Evolutionary conservation across 2,888 invertebrate genomes (phyloP).

Genomic region (Coremacera marginata): DNA sequence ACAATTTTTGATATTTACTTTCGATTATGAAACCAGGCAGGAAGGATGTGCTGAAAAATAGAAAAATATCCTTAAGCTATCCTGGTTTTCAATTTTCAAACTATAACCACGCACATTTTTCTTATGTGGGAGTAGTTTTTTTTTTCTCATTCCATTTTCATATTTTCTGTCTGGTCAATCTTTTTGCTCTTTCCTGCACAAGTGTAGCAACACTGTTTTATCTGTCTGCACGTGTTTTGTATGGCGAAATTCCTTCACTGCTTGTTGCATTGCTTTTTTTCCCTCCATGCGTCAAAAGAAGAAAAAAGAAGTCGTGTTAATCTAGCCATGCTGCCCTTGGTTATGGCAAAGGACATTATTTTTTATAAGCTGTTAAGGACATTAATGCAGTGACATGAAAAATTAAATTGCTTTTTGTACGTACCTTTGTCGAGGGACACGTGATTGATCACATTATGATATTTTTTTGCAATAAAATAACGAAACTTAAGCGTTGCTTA

Average conservation of each 20-base stretch:
- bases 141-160: neutral
- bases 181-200: neutral
- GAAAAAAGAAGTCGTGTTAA: neutral
- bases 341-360: too few relatives aligned
- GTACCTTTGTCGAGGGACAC: neutral
- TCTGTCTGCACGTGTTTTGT: conserved; percentile 22
- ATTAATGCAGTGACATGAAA: conserved; percentile 35
- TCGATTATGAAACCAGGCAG: neutral
- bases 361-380: conserved; percentile 19
- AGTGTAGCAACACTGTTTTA: neutral
- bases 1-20: neutral
- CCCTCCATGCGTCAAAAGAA: neutral
- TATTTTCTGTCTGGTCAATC: conserved; percentile 2
- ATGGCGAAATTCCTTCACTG: conserved; percentile 1
- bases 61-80: conserved; percentile 20
- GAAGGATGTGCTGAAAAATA: neutral
- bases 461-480: neutral
- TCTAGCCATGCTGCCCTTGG: too few relatives aligned
- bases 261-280: conserved; percentile 23
- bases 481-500: too few relatives aligned
- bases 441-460: neutral
- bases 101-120: too few relatives aligned
- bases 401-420: conserved; percentile 13
- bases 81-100: conserved; percentile 30
- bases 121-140: neutral